Evolutionary conservation across 2,113 vertebrate species (phyloP), one percentile per base, ranked within the genome.

Genomic region (Beaufortia kweichowensis): DNA sequence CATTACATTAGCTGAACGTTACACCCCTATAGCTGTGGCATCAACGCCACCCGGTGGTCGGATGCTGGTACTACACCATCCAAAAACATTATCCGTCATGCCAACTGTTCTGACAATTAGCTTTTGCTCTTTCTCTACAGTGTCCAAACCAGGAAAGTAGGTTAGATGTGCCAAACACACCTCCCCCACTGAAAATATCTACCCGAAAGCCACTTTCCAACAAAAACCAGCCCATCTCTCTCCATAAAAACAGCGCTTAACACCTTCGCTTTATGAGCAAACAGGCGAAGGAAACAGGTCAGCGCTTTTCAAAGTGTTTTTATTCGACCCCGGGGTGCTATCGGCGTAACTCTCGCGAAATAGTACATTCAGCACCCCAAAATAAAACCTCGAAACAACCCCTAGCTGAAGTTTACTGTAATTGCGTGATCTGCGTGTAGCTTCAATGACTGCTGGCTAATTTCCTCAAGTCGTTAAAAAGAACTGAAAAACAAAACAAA

Each of bases 281-380:
- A 79, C 82, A 65, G 50, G 24, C 72, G 62, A 63, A 80, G 76
- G 75, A 76, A 81, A 76, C 79, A 79, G 82, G 73, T 84, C 82
- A 84, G 82, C 82, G 69, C 69, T 84, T 84, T 84, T 55, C 75
- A 79, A 81, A 84, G 61, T 84, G 76, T 69, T 79, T 79, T 81
- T 81, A 76, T 69, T 77, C 23, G n/a, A 60, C 79, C 80, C 79
- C 26, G 6, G 82, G 63, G 82, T 74, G 57, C 73, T 66, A 33
- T 81, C 71, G 71, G 50, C 21, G 50, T 70, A 74, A 80, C 63
- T 77, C 78, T 76, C 57, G 70, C 62, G 68, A 84, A 84, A 84
- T 33, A 68, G 77, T 81, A 78, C 79, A 77, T 84, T 81, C 82
- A 81, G 79, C 82, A 84, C 77, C 79, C 76, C 71, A 78, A 78